phyloP scores from a whole-genome alignment of 2,888 invertebrate species.

The Cheilosia variabilis region DNA sequence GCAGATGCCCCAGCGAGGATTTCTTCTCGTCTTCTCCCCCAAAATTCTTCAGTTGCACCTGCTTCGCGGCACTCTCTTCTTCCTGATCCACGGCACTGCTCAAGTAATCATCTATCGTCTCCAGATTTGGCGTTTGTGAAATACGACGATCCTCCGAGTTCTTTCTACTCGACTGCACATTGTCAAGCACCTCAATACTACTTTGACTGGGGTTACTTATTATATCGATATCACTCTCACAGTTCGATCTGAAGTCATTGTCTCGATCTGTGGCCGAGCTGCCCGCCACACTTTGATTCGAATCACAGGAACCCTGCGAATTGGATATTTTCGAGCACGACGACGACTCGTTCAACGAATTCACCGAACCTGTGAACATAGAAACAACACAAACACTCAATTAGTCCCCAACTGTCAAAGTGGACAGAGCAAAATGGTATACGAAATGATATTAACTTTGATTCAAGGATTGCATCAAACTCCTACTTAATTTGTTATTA shows the following conservation, averaged over 20 bases:
- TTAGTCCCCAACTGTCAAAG: constrained; percentile 7
- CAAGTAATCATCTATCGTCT: constrained; percentile 84
- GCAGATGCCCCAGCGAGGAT: constrained; percentile 78
- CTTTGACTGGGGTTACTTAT: constrained; percentile 89
- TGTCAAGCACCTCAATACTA: constrained; percentile 87
- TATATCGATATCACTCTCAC: constrained; percentile 88
- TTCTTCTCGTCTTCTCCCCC: constrained; percentile 33
- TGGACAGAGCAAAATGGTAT: constrained; percentile 62
- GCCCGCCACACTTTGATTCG: constrained; percentile 83
- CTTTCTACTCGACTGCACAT: constrained; percentile 80
- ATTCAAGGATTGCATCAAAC: constrained; percentile 80
- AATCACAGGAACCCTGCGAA: constrained; percentile 83
- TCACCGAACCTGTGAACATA: constrained; percentile 82
- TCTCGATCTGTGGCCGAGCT: constrained; percentile 82
- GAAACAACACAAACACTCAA: constrained; percentile 9
- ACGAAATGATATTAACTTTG: constrained; percentile 81
- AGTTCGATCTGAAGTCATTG: constrained; percentile 80
- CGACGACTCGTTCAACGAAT: constrained; percentile 83
- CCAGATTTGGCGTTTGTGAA: constrained; percentile 83
- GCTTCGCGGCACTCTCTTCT: constrained; percentile 12
- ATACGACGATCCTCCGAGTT: constrained; percentile 84
- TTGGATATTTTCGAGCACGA: constrained; percentile 83
- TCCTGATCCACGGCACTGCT: constrained; percentile 6
- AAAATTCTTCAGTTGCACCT: constrained; percentile 19
- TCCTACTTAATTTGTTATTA: constrained; percentile 82